Base-by-base conservation (phyloP, 1,140 invertebrate species). In the Drosophila navojoa region DNA sequence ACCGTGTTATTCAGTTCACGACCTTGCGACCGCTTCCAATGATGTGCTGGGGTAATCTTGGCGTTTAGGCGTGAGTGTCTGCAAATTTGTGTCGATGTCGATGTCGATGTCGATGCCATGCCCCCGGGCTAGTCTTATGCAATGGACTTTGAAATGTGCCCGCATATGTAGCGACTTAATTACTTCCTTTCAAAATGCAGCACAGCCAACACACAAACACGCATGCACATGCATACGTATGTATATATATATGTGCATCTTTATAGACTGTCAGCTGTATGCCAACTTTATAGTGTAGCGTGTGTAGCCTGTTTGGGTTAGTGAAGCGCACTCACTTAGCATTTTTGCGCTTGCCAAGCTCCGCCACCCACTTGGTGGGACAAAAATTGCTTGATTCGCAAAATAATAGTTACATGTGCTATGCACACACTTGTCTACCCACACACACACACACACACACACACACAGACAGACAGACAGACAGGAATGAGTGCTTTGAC, bases 331-430 rank as follows among this genome's bases (percentile, higher is more conserved):
- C 42, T 49, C 22, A 60, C 55, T 68, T 55, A 57, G 38, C 58
- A 62, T 52, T 53, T 69, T 42, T 29, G 35, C 53, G 58, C 54
- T 69, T 76, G 29, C 32, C 58, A 62, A 45, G 63, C 42, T 59
- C 32, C 42, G 16, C 45, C 29, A 10, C 22, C 50, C 66, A 32
- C 71, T 63, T 50, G 29, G 73, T 49, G 57, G 29, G 35, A 27
- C 32, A 64, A 77, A 77, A 79, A 70, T 57, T 79, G 77, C 77
- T 69, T 69, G 60, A 79, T 77, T 70, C 19, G 77, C 77, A 77
- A 77, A 79, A 79, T 76, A 76, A 77, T 64, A 74, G 35, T 62
- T 62, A 35, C 52, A 25, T 63, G 44, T 29, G 38, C 44, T 68
- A 35, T 70, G 64, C 25, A 63, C 55, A 68, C 63, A 54, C 47